Evolutionary conservation across 2,888 invertebrate genomes (phyloP).

Genomic region (Drosophila buzzatii): DNA sequence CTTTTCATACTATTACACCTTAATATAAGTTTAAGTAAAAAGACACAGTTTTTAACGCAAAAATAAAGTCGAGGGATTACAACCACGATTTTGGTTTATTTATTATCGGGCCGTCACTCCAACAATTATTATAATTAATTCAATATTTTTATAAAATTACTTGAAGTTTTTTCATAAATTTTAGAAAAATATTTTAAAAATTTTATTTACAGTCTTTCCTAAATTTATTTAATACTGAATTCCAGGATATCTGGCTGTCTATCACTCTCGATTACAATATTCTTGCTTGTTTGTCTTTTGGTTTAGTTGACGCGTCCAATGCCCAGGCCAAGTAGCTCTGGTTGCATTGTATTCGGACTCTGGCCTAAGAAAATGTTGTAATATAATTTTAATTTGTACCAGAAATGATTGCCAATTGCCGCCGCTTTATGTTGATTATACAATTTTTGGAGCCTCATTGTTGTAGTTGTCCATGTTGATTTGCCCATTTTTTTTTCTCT

Average conservation of each 20-base stretch:
- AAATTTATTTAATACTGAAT: neutral
- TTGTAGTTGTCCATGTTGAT: neutral
- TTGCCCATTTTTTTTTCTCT: neutral
- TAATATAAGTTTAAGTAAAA: too few species aligned
- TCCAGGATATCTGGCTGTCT: conserved; percentile 10
- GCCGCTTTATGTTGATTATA: conserved; percentile 68
- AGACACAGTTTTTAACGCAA: too few species aligned
- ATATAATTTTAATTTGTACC: conserved; percentile 75
- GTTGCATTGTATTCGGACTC: conserved; percentile 45
- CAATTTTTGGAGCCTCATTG: conserved; percentile 41
- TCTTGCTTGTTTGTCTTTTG: conserved; percentile 41
- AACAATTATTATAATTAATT: too few species aligned
- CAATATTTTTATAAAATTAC: too few species aligned
- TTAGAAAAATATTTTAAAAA: neutral
- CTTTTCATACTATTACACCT: too few species aligned
- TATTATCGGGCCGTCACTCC: too few species aligned
- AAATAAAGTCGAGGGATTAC: too few species aligned
- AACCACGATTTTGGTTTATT: too few species aligned
- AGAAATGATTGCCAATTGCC: conserved; percentile 76
- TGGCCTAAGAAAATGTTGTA: conserved; percentile 69
- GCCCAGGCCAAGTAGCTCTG: conserved; percentile 29
- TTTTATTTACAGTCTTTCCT: neutral
- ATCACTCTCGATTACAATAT: neutral
- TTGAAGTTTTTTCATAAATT: too few species aligned
- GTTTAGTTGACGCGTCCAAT: conserved; percentile 29